Conservation (phyloP, 2,888 invertebrate species). For the Clostera curtula region DNA sequence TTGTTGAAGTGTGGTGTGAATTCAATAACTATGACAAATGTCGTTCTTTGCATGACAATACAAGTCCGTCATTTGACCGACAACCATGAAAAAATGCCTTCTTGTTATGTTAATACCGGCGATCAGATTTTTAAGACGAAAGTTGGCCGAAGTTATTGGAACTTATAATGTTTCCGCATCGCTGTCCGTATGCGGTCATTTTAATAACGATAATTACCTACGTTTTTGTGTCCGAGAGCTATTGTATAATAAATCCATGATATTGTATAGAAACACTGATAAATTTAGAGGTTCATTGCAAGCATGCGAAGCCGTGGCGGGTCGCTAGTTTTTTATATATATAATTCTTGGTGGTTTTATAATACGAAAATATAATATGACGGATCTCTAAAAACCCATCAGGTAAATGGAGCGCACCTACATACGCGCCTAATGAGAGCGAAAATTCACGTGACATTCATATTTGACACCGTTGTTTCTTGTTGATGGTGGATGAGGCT, state of each 20-base stretch:
- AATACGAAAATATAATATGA: no score
- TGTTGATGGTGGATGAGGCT: no score
- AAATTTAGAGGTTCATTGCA: no score
- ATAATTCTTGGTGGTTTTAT: no score
- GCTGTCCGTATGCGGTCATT: no score
- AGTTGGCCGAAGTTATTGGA: slow-evolving; percentile 30
- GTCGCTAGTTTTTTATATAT: no score
- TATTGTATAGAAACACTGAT: no score
- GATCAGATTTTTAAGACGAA: slow-evolving; percentile 28
- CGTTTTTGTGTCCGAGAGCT: no score
- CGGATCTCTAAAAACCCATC: slow-evolving; percentile 25
- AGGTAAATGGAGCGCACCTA: slow-evolving; percentile 33
- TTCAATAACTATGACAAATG: slow-evolving; percentile 47
- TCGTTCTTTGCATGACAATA: slow-evolving; percentile 53
- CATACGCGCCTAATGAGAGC: slow-evolving; percentile 19
- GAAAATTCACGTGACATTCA: slow-evolving; percentile 14
- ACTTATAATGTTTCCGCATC: slow-evolving; percentile 28
- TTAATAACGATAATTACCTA: no score
- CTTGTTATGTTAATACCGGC: slow-evolving; percentile 48
- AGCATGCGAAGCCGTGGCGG: no score
- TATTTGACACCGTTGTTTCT: slow-evolving; percentile 15
- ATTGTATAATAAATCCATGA: no score
- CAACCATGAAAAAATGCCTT: slow-evolving; percentile 38
- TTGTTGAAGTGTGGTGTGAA: slow-evolving; percentile 28
- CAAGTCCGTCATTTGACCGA: slow-evolving; percentile 37